Evolutionary conservation across 2,797 vertebrate species (phyloP).

Genomic region (Luscinia luscinia): DNA sequence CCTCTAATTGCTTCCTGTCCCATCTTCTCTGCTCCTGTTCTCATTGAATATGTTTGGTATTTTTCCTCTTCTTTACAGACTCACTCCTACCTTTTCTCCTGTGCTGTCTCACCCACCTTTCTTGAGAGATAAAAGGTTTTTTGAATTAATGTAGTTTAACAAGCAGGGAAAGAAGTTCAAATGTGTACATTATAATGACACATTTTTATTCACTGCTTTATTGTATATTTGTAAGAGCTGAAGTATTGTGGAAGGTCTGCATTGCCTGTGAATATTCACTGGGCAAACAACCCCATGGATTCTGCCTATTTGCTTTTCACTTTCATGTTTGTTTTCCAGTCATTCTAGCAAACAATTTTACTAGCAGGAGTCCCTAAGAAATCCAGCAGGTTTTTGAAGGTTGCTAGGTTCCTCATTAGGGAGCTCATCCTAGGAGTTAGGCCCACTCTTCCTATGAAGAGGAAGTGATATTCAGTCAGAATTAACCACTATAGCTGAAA

Average conservation of each 20-base stretch:
- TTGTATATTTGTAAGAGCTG: background rate
- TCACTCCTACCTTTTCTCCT: constrained; percentile 57
- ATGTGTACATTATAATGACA: background rate
- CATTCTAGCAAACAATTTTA: background rate
- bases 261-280: background rate
- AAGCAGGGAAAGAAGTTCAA: background rate
- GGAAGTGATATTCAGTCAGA: background rate
- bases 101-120: constrained; percentile 62
- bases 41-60: constrained; percentile 33
- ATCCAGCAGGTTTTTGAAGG: background rate
- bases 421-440: background rate
- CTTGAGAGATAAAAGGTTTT: constrained; percentile 57
- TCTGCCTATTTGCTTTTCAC: background rate
- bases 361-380: background rate
- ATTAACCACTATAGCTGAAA: background rate
- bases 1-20: background rate
- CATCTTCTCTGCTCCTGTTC: background rate
- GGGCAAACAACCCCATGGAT: background rate
- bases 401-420: background rate
- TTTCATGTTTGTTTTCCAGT: background rate
- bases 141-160: constrained; percentile 49
- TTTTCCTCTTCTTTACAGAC: constrained; percentile 46
- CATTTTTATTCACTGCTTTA: background rate
- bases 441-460: background rate
- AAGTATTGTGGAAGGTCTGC: background rate